Conservation (phyloP, 2,113 vertebrate genomes). For the Oncorhynchus tshawytscha region DNA sequence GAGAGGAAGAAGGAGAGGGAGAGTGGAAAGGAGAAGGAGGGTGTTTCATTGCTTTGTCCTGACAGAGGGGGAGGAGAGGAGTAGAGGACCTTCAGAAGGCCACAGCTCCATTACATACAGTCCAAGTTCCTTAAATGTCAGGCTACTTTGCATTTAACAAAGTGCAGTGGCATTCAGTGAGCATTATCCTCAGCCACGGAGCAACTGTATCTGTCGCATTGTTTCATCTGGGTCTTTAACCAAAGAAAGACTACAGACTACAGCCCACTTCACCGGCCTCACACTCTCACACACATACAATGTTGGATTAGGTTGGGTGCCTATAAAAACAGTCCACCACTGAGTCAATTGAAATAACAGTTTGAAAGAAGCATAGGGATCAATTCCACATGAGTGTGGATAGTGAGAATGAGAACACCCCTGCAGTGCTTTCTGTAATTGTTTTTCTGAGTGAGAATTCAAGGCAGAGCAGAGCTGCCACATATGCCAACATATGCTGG, state of each 20-base stretch:
- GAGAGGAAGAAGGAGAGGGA: slow-evolving; percentile 17
- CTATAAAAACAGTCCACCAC: slow-evolving; percentile 19
- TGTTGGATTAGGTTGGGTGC: background rate
- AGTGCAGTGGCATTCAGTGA: slow-evolving; percentile 64
- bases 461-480: slow-evolving; percentile 29
- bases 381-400: slow-evolving; percentile 18
- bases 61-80: slow-evolving; percentile 33
- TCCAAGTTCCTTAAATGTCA: slow-evolving; percentile 72
- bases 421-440: slow-evolving; percentile 53
- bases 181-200: slow-evolving; percentile 55
- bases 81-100: slow-evolving; percentile 60
- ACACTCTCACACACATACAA: background rate
- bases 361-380: slow-evolving; percentile 1
- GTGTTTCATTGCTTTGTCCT: slow-evolving; percentile 50
- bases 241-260: slow-evolving; percentile 15
- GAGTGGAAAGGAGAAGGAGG: slow-evolving; percentile 17
- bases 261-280: background rate
- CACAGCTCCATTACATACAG: slow-evolving; percentile 66
- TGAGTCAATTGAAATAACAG: slow-evolving; percentile 44
- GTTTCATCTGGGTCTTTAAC: slow-evolving; percentile 37
- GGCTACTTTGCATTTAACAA: slow-evolving; percentile 67
- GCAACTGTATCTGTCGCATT: slow-evolving; percentile 57
- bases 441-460: slow-evolving; percentile 50
- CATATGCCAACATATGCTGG: background rate
- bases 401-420: slow-evolving; percentile 14